phyloP scores from a whole-genome alignment of 2,888 invertebrate species.

The Ctenicera cuprea region DNA sequence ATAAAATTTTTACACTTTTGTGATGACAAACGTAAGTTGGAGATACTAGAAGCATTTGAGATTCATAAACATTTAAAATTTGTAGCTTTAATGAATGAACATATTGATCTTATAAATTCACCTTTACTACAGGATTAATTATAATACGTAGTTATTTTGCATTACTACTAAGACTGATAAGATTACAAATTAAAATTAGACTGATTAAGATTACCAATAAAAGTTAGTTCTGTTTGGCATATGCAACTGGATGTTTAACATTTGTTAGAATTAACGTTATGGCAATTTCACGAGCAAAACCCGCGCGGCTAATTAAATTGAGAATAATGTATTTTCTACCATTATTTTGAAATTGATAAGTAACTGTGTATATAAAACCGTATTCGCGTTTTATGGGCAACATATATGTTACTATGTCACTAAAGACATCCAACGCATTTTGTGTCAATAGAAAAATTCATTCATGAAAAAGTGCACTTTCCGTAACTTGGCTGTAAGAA shows the following conservation, averaged over 20 bases:
- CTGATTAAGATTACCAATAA: too few species aligned
- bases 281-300: slow-evolving; percentile 1
- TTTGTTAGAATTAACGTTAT: background rate
- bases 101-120: too few species aligned
- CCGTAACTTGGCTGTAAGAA: background rate
- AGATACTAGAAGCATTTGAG: too few species aligned
- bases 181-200: too few species aligned
- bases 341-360: slow-evolving; percentile 1
- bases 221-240: background rate
- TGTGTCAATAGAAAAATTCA: background rate
- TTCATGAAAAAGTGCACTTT: too few species aligned
- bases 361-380: background rate
- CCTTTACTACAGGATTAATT: too few species aligned
- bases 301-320: slow-evolving; percentile 11
- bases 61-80: too few species aligned
- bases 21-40: too few species aligned
- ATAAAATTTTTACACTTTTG: too few species aligned
- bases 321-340: slow-evolving; percentile 15
- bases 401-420: background rate
- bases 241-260: background rate
- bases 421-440: background rate
- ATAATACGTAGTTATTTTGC: too few species aligned
- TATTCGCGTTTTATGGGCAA: background rate
- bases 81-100: too few species aligned
- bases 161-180: too few species aligned